Evolutionary conservation across 2,888 invertebrate genomes (phyloP), one percentile per base, ranked within the genome.

Genomic region (Polyploca ridens): DNA sequence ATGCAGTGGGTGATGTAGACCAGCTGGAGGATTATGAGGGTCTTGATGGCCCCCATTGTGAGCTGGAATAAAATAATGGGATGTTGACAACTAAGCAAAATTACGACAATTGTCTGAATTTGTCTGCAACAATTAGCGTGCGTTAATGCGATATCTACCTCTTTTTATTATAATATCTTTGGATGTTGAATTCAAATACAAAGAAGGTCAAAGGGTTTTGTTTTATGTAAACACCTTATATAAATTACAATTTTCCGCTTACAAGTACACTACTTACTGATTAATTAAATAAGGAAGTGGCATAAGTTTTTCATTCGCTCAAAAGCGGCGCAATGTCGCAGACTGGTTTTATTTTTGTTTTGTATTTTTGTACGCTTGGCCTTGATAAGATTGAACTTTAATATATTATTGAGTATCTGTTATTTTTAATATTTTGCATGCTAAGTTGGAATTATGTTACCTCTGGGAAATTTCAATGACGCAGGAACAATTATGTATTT

Each of bases 1-100:
- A 96, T 96, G 73, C 94, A 92, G 44, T 77, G 81, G 73, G 81
- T 84, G 65, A 87, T 64, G 83, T 88, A 90, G 62, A 88, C 83
- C 82, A 92, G 82, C 41, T 90, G 90, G 13, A 92, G 77, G 58
- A 91, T 64, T n/a, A 88, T 70, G 69, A 93, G 87, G 83, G 83
- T 76, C 73, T 83, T 83, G 38, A 87, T 61, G 38, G 74, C 87
- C 88, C 87, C 80, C 93, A 93, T 93, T 68, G 74, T 82, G 66
- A 73, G 62, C 90, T 90, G 88, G 64, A 87, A 77, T 13, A 13
- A n/a, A n/a, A n/a, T n/a, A 41, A 41, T 41, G 11, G 41, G 13
- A 41, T 41, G 11, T n/a, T n/a, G n/a, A n/a, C n/a, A n/a, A n/a
- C n/a, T n/a, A n/a, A n/a, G n/a, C n/a, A n/a, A n/a, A n/a, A n/a